These are phyloP conservation scores for Mormyrus iriodes DNA, from an alignment of 2,113 vertebrate species.

Conservation along the genomic window DNA sequence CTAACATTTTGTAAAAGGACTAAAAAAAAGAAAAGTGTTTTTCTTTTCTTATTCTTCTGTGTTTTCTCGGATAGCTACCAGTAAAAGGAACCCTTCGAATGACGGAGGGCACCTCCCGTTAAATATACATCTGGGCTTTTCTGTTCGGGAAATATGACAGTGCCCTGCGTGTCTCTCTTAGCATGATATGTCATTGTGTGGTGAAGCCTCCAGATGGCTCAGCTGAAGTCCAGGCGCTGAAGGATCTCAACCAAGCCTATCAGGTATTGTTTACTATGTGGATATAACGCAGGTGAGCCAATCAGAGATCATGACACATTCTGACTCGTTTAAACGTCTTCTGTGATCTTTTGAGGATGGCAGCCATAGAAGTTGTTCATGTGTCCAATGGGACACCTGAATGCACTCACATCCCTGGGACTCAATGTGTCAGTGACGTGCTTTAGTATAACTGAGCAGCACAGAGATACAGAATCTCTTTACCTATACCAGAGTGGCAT, in stretches of 20 bases:
- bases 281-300: background rate
- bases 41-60: too few species aligned
- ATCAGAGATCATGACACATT: background rate
- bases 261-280: conserved; percentile 59
- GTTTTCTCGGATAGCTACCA: background rate
- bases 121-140: background rate
- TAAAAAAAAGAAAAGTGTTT: background rate
- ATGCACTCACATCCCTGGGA: background rate
- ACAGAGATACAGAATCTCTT: background rate
- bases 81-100: background rate
- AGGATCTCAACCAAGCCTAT: conserved; percentile 59
- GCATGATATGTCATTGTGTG: conserved; percentile 72
- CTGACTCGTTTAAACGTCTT: conserved; percentile 1
- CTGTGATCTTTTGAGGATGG: background rate
- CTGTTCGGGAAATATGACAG: background rate
- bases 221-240: conserved; percentile 58
- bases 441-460: background rate
- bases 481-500: conserved; percentile 52
- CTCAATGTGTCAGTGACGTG: background rate
- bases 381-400: background rate
- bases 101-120: background rate
- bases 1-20: background rate
- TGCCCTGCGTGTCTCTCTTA: conserved; percentile 38
- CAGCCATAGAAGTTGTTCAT: background rate
- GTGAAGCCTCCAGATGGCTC: conserved; percentile 64